Conservation (phyloP, 2,888 invertebrate genomes). For the Drosophila hamatofila region DNA sequence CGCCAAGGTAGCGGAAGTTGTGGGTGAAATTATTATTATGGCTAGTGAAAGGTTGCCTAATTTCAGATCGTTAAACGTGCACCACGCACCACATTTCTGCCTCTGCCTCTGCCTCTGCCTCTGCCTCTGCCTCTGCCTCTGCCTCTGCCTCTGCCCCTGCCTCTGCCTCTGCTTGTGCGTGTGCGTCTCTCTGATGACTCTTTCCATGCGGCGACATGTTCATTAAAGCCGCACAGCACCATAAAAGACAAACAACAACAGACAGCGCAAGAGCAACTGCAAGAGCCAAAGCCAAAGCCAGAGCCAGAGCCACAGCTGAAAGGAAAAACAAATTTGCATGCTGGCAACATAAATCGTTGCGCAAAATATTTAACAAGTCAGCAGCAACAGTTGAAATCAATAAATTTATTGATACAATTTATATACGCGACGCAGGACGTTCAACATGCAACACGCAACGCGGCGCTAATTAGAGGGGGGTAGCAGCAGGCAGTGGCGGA, state of each 20-base stretch:
- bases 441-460: conserved; percentile 58
- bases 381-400: conserved; percentile 81
- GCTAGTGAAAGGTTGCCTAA: conserved; percentile 71
- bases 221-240: conserved; percentile 62
- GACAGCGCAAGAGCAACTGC: too few species aligned
- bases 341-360: conserved; percentile 72
- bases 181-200: conserved; percentile 63
- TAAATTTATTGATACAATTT: conserved; percentile 81
- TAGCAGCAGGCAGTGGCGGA: not conserved
- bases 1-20: conserved; percentile 45
- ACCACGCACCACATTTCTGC: conserved; percentile 1
- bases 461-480: conserved; percentile 68
- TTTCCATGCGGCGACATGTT: conserved; percentile 67
- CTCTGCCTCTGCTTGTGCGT: not conserved
- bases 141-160: not conserved
- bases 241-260: not conserved
- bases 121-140: too few species aligned
- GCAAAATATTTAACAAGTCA: conserved; percentile 81
- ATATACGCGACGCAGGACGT: conserved; percentile 52
- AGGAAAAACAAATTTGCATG: conserved; percentile 72
- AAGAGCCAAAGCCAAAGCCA: not conserved
- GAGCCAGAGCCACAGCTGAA: not conserved
- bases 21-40: conserved; percentile 64
- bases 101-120: not conserved
- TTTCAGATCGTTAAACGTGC: conserved; percentile 52